Evolutionary conservation across 2,888 invertebrate species (phyloP).

Genomic region (Leptopilina drosophilae): DNA sequence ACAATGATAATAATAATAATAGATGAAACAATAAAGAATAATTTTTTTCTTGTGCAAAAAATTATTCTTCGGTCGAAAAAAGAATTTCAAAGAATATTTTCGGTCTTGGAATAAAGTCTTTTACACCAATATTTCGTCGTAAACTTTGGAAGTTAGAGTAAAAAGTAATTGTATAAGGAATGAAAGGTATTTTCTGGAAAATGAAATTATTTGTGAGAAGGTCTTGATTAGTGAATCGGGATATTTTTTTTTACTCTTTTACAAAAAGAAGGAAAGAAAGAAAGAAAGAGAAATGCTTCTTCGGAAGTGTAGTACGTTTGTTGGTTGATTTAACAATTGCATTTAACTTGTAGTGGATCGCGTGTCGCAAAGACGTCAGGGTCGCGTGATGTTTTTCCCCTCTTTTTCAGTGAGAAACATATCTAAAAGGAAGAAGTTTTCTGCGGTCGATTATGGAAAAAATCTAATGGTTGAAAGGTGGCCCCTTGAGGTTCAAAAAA

Average conservation of each 20-base stretch:
- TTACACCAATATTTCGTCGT: too few species aligned
- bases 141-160: too few species aligned
- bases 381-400: constrained; percentile 61
- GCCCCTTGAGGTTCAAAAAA: constrained; percentile 50
- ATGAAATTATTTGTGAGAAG: too few species aligned
- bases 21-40: too few species aligned
- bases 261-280: too few species aligned
- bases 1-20: too few species aligned
- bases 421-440: constrained; percentile 60
- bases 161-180: too few species aligned
- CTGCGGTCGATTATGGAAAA: constrained; percentile 63
- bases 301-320: not conserved
- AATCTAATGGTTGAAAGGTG: constrained; percentile 51
- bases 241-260: too few species aligned
- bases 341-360: constrained; percentile 49
- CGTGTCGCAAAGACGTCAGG: constrained; percentile 56
- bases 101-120: too few species aligned
- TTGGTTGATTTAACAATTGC: not conserved
- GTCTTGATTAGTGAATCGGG: not conserved
- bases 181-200: too few species aligned
- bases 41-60: not conserved
- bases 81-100: too few species aligned
- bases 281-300: not conserved
- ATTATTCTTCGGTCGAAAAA: too few species aligned
- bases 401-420: not conserved